Conservation (phyloP, 2,888 invertebrate genomes). For the Bruchidius siliquastri region DNA sequence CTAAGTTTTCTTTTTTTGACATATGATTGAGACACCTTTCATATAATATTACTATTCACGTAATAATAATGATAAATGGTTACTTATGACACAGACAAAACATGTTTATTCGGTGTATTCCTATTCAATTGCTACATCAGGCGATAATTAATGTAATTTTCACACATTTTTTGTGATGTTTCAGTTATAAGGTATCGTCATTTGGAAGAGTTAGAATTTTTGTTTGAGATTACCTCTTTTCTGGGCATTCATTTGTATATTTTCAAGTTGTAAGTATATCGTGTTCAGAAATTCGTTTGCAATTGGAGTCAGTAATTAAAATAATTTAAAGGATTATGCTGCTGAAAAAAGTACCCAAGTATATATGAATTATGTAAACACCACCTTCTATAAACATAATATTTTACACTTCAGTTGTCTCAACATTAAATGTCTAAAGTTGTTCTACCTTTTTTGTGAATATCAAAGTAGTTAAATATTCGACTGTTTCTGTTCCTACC, state of each 20-base stretch:
- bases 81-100: background rate
- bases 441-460: no score
- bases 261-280: background rate
- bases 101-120: background rate
- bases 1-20: conserved; percentile 1
- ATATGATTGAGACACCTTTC: background rate
- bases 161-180: background rate
- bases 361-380: no score
- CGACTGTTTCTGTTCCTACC: no score
- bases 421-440: no score
- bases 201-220: background rate
- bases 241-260: background rate
- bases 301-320: no score
- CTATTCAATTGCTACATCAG: background rate
- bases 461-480: no score
- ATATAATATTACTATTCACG: background rate
- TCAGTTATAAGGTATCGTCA: no score
- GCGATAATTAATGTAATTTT: background rate
- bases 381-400: no score
- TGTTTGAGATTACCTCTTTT: background rate
- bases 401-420: no score
- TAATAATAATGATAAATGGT: background rate
- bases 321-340: no score
- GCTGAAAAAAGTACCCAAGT: no score
- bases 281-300: no score